Percentiles rank a stretch among this genome's conserved stretches.
Evolutionary conservation across 2,797 vertebrate genomes (phyloP).

Genomic region (Pagetopsis macropterus): DNA sequence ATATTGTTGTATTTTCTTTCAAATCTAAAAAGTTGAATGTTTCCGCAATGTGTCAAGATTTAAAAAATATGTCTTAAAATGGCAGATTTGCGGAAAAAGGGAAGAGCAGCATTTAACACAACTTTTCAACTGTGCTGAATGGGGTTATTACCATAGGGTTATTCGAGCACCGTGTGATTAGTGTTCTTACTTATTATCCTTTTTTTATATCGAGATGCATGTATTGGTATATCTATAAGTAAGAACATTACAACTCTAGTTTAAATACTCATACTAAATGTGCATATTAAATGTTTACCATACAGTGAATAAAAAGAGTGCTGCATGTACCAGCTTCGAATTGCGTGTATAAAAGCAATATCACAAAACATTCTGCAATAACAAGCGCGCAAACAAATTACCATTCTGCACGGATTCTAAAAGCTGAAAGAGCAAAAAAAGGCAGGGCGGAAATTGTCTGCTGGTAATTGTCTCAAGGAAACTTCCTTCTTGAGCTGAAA

Average conservation of each 20-base stretch:
- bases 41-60: constrained; percentile 7
- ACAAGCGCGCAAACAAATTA: constrained; percentile 43
- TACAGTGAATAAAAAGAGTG: constrained; percentile 13
- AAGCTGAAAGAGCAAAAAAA: constrained; percentile 39
- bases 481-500: constrained; percentile 63
- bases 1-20: constrained; percentile 18
- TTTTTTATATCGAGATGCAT: neutral
- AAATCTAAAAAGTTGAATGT: constrained; percentile 17
- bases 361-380: constrained; percentile 18
- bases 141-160: neutral
- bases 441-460: constrained; percentile 46
- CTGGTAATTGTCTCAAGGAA: constrained; percentile 68
- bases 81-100: neutral
- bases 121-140: neutral
- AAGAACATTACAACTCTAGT: neutral
- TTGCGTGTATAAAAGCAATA: constrained; percentile 17
- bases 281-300: neutral
- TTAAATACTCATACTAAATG: neutral
- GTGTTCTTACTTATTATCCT: neutral
- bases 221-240: neutral
- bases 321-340: neutral
- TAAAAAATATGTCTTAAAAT: neutral
- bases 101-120: neutral
- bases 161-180: constrained; percentile 1
- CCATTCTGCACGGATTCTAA: constrained; percentile 26